Conservation (phyloP, 2,888 invertebrate genomes). For the Trissolcus brochymenae region DNA sequence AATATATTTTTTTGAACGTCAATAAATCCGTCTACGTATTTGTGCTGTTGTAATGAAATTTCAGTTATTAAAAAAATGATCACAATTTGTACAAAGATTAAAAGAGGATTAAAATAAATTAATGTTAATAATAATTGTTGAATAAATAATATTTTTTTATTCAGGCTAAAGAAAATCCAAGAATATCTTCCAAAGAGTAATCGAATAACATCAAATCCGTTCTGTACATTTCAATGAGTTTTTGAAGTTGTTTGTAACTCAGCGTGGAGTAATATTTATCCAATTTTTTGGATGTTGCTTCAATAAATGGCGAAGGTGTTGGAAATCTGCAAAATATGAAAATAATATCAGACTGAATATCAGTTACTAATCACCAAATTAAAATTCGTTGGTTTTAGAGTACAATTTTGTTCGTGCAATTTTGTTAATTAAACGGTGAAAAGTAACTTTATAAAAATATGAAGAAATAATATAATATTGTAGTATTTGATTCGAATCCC, state of each 20-base stretch:
- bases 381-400: too few relatives aligned
- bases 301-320: conserved; percentile 78
- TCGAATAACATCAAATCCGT: conserved; percentile 90
- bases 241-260: conserved; percentile 83
- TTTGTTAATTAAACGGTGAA: too few relatives aligned
- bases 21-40: too few relatives aligned
- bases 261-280: conserved; percentile 85
- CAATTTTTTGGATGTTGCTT: conserved; percentile 85
- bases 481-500: too few relatives aligned
- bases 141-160: conserved; percentile 6
- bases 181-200: conserved; percentile 86
- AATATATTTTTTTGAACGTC: too few relatives aligned
- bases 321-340: conserved; percentile 67
- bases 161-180: conserved; percentile 87
- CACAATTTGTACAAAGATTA: conserved; percentile 1
- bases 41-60: too few relatives aligned
- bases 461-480: too few relatives aligned
- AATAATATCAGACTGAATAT: background rate
- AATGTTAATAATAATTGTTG: background rate
- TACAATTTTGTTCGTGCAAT: too few relatives aligned
- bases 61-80: conserved; percentile 2
- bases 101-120: background rate
- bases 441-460: too few relatives aligned
- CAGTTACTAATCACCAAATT: background rate
- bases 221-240: conserved; percentile 85